A percentile compares a stretch with the other conserved stretches of the same genome.
phyloP scores from a whole-genome alignment of 2,113 vertebrate genomes.

The Halcyon senegalensis region DNA sequence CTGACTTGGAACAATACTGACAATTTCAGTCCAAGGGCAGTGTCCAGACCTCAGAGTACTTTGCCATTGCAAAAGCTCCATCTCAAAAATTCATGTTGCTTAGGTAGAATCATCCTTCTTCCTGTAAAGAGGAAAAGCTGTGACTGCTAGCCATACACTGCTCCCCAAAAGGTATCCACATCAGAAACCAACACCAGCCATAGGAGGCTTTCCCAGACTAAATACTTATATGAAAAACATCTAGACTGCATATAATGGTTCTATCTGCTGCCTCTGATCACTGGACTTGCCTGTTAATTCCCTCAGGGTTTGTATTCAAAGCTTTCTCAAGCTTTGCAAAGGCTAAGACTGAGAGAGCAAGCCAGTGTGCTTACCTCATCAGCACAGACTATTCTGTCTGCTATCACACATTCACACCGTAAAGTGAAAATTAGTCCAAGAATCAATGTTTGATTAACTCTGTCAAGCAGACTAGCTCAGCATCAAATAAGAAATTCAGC shows the following conservation, averaged over 20 bases:
- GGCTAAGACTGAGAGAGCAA: background rate
- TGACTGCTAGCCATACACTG: background rate
- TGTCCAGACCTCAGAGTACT: background rate
- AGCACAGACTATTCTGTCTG: background rate
- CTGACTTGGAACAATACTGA: background rate
- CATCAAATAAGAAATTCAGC: constrained; percentile 23
- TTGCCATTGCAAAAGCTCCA: background rate
- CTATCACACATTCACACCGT: background rate
- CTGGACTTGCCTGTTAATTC: background rate
- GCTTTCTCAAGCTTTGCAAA: background rate
- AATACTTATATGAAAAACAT: background rate
- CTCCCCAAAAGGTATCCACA: background rate
- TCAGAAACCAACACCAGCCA: background rate
- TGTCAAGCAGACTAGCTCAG: background rate
- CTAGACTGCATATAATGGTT: background rate
- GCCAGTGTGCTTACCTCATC: background rate
- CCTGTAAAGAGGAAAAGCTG: background rate
- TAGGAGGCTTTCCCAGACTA: background rate
- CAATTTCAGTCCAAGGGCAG: background rate
- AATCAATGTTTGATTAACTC: constrained; percentile 57
- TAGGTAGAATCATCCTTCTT: background rate
- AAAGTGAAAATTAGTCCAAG: constrained; percentile 47
- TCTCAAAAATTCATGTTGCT: background rate
- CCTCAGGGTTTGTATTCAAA: background rate
- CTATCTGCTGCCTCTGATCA: background rate